A percentile compares a stretch with the other conserved stretches of the same genome.
These are phyloP conservation scores for Xanthorhoe spadicearia DNA, from an alignment of 2,888 invertebrate species.

Conservation along the genomic window DNA sequence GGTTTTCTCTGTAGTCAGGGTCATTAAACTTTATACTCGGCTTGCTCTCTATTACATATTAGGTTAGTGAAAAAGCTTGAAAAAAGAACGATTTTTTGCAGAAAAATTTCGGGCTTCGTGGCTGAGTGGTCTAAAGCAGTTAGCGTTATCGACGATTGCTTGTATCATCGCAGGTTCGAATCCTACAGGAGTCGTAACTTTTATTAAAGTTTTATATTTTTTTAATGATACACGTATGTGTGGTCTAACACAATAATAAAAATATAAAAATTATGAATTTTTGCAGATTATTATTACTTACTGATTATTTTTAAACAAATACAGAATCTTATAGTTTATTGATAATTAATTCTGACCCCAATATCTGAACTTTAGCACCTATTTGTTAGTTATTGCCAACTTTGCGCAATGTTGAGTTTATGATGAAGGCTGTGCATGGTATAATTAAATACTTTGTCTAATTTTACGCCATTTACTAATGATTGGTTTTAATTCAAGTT, in stretches of 20 bases:
- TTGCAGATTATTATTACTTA: not conserved
- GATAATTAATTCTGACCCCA: conserved; percentile 2
- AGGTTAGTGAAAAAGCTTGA: not conserved
- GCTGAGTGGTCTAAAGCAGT: too few species aligned
- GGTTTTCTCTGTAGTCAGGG: not conserved
- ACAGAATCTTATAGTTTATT: not conserved
- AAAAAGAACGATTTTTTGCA: too few species aligned
- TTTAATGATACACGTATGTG: too few species aligned
- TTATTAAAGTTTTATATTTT: too few species aligned
- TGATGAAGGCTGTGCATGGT: conserved; percentile 24
- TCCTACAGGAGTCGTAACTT: too few species aligned
- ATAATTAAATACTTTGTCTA: conserved; percentile 22
- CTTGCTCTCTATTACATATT: too few species aligned
- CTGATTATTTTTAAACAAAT: not conserved
- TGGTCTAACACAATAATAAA: too few species aligned
- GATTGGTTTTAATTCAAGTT: not conserved
- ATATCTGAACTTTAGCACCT: conserved; percentile 7
- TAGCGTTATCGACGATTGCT: too few species aligned
- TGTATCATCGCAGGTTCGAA: too few species aligned
- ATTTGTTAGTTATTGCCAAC: conserved; percentile 11
- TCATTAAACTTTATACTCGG: not conserved
- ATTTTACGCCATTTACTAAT: conserved; percentile 1
- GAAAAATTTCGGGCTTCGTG: too few species aligned
- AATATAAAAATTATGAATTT: too few species aligned
- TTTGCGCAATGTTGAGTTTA: conserved; percentile 19